Evolutionary conservation across 1,140 invertebrate species (phyloP).

Genomic region (Campodea augens): DNA sequence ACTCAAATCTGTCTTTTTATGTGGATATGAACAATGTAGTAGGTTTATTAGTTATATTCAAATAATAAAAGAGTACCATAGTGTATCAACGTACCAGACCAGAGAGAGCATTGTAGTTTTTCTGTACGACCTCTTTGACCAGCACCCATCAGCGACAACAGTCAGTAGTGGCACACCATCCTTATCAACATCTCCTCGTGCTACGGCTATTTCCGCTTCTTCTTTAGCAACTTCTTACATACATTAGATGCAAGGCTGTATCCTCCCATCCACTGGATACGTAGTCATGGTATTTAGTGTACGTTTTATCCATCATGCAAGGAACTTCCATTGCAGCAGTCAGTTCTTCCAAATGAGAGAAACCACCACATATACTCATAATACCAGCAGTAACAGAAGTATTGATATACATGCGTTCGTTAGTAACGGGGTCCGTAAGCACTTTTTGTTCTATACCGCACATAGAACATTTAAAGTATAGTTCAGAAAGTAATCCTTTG

Average conservation of each 20-base stretch:
- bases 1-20: not conserved
- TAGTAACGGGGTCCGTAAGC: too few relatives aligned
- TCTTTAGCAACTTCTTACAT: not conserved
- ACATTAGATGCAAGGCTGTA: not conserved
- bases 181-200: not conserved
- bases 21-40: not conserved
- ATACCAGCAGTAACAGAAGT: not conserved
- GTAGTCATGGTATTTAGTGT: too few relatives aligned
- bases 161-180: conserved; percentile 13
- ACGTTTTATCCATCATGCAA: not conserved
- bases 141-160: conserved; percentile 18
- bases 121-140: conserved; percentile 18
- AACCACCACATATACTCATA: not conserved
- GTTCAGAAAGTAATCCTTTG: too few relatives aligned
- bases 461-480: too few relatives aligned
- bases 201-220: not conserved
- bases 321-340: not conserved
- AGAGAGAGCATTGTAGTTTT: conserved; percentile 17
- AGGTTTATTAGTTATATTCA: conserved; percentile 1
- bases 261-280: too few relatives aligned
- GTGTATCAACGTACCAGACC: conserved; percentile 9
- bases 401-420: not conserved
- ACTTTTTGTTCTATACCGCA: too few relatives aligned
- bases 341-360: not conserved
- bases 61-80: too few relatives aligned